Base-by-base conservation (phyloP, 2,113 vertebrate species). In the Cavia aperea region DNA sequence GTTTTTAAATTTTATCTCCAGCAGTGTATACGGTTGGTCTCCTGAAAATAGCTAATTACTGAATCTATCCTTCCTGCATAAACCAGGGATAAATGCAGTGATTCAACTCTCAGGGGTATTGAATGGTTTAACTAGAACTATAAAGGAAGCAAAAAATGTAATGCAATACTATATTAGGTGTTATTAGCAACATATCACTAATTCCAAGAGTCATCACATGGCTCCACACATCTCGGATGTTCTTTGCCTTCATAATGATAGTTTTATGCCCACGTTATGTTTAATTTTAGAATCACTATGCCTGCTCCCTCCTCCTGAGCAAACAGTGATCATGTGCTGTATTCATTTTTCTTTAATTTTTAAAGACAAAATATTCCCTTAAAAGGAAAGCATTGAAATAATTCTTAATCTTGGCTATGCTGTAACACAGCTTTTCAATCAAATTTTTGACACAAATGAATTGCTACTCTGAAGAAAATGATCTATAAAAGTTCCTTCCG, bases 141-240 rank as follows among this genome's bases (percentile, higher is more conserved):
- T 70, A 63, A 89, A 83, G 26, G 56, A 83, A 86, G 83, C 86
- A 82, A 91, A 93, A 94, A 95, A 85, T 83, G 79, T 86, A 93
- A 91, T 92, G 93, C 4, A 5, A 33, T 86, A 51, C 62, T 82
- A 58, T 88, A 82, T 90, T 93, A 81, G 36, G n/a, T 89, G 24
- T 39, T 46, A 29, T 88, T 95, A 73, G 46, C 26, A 96, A 86
- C 66, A 49, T 84, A 82, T 88, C 93, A 84, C 68, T 81, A 96
- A 92, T 93, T 92, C 72, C 7, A 49, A 92, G 94, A 96, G 79
- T 94, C 91, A 93, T 89, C 85, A 78, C 49, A 82, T 73, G 60
- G 54, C 24, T 81, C 65, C 65, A 60, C 33, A 90, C 23, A 54
- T 81, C 72, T 85, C 75, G 88, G 65, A 87, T 85, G 84, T 83